phyloP scores from a whole-genome alignment of 2,113 vertebrate species.

The Chaetura pelagica region DNA sequence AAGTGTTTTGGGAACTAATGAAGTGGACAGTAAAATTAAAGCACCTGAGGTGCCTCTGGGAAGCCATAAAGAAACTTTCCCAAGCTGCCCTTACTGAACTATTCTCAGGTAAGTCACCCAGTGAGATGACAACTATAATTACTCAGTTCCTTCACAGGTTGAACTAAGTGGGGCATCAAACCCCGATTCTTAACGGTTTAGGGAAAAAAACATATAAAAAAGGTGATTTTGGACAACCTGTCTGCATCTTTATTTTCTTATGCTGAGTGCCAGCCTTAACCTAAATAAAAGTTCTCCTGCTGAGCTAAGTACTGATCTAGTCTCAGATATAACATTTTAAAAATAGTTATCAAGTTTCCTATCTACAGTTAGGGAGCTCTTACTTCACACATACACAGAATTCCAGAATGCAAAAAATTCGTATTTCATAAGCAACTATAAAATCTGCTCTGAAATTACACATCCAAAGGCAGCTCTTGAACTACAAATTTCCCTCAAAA shows the following conservation, averaged over 20 bases:
- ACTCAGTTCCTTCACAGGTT: not conserved
- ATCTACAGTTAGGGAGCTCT: not conserved
- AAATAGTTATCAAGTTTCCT: not conserved
- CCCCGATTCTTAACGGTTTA: not conserved
- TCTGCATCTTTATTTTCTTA: not conserved
- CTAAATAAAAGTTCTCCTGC: not conserved
- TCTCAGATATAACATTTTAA: not conserved
- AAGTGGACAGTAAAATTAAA: fast-evolving
- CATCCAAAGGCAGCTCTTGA: not conserved
- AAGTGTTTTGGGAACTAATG: not conserved
- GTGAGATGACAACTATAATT: not conserved
- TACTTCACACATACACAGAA: not conserved
- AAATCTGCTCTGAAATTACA: not conserved
- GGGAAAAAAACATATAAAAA: not conserved
- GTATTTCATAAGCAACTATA: not conserved
- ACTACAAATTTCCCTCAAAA: not conserved
- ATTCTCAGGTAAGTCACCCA: not conserved
- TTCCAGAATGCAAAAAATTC: not conserved
- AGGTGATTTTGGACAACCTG: not conserved
- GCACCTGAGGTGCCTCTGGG: not conserved
- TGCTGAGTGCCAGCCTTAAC: not conserved
- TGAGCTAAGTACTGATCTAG: not conserved
- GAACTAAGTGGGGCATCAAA: not conserved
- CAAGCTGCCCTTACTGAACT: not conserved
- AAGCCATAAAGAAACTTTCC: not conserved